Base-by-base conservation (phyloP, 1,140 invertebrate genomes). In the Pristionchus pacificus region DNA sequence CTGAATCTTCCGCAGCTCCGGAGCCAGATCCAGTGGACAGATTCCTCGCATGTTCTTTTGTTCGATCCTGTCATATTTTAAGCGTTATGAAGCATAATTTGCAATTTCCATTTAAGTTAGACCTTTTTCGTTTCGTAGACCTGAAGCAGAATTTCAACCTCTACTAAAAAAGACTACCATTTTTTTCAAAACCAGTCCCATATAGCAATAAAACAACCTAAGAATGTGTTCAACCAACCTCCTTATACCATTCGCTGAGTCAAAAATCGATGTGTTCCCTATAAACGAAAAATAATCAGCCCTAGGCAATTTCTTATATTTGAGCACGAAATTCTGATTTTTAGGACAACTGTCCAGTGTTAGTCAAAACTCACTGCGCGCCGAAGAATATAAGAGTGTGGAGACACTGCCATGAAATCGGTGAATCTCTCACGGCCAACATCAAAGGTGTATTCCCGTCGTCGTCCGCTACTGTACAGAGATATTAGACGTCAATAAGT, bases 31-130 rank as follows among this genome's bases (percentile, higher is more conserved):
- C 29, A 83, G 63, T 27, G 81, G 82, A 59, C 81, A 83, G 27
- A 83, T 84, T n/a, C 81, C 82, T 14, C 81, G 77, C 27, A 74
- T 74, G 62, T 83, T 83, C 69, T 83, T 83, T 66, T 83, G 81
- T 30, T 76, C 70, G 57, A 82, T 82, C 70, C 80, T 82, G 64
- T 68, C 62, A 68, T 55, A n/a, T 24, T 19, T 0, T 25, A 15
- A n/a, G 1, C 30, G 2, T 10, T 6, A 68, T 28, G 55, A 57
- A 57, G 14, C 55, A 14, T 14, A 57, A 57, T n/a, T 14, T 57
- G 14, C 55, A 57, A 57, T 57, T n/a, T 57, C 14, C n/a, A 14
- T n/a, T 57, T 57, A 24, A 14, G 14, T 14, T n/a, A 57, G 24
- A 57, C n/a, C n/a, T 14, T 14, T 14, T 57, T 57, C 55, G 24